A percentile compares a stretch with the other conserved stretches of the same genome.
phyloP scores from a whole-genome alignment of 2,113 vertebrate species.

The Hippopotamus amphibius region DNA sequence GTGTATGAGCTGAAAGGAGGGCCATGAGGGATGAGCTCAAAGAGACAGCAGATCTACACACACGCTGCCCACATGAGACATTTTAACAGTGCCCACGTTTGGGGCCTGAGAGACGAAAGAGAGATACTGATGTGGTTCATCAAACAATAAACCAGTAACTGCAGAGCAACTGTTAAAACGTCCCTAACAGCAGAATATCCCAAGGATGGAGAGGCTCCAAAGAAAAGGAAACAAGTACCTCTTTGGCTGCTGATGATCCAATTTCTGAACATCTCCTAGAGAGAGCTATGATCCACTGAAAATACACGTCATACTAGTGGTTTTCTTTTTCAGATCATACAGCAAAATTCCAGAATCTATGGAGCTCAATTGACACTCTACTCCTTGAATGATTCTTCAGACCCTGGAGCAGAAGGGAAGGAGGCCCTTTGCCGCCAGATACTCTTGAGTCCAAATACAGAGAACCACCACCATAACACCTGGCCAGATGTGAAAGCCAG shows the following conservation, averaged over 20 bases:
- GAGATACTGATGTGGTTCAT: background rate
- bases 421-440: background rate
- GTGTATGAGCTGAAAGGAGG: background rate
- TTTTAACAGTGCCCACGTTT: accelerated
- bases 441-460: background rate
- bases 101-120: background rate
- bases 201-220: background rate
- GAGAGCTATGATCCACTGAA: background rate
- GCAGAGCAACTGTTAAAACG: background rate
- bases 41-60: background rate
- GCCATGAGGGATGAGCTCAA: background rate
- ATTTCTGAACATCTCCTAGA: background rate
- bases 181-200: background rate
- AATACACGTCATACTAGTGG: background rate
- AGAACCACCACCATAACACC: accelerated
- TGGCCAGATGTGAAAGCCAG: background rate
- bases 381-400: background rate
- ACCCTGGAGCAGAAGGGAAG: background rate
- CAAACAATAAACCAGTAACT: background rate
- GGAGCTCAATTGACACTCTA: background rate
- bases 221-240: background rate
- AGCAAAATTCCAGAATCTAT: background rate
- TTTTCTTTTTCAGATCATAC: background rate
- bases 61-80: background rate
- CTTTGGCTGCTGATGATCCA: background rate